Evolutionary conservation across 2,888 invertebrate genomes (phyloP), one percentile per base, ranked within the genome.

Genomic region (Creontiades dilutus): DNA sequence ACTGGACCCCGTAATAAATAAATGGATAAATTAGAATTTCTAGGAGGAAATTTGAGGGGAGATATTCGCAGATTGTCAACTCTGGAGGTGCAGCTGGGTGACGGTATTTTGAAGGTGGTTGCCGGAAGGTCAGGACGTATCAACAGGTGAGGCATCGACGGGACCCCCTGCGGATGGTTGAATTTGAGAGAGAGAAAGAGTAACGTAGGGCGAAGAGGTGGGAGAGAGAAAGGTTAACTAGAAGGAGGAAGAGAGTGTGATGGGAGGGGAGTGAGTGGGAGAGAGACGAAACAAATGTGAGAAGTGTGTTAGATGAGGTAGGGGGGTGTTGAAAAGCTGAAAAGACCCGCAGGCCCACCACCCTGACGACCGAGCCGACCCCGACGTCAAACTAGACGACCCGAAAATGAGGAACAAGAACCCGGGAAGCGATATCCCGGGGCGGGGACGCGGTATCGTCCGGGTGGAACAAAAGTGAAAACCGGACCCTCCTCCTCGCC

Each of bases 381-480:
- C 61, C 52, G 61, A 61, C 61, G n/a, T 61, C 61, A 61, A 61
- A 14, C 61, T n/a, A 23, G 68, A 23, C 23, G 27, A 23, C 68
- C 23, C 23, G 68, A 68, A 23, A 68, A 68, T 23, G 68, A n/a
- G 23, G 27, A 68, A 68, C 19, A 68, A 68, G 68, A 68, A 3
- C 68, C 68, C 23, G 68, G 19, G 68, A n/a, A 27, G 68, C 68
- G 68, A 68, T 68, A 68, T 68, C 68, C 68, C 3, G 68, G 23
- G 13, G 68, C 0, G 57, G n/a, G 57, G 57, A n/a, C n/a, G 37
- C 23, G 23, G 68, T 68, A 23, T 68, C 68, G 68, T 57, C 68
- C 11, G 68, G 27, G 23, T 1, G 68, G 12, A 68, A 68, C 68
- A 68, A 68, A 68, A 68, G 68, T 68, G 68, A 68, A n/a, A 68